Evolutionary conservation across 1,140 invertebrate species (phyloP), one percentile per base, ranked within the genome.

Genomic region (Amyelois transitella): DNA sequence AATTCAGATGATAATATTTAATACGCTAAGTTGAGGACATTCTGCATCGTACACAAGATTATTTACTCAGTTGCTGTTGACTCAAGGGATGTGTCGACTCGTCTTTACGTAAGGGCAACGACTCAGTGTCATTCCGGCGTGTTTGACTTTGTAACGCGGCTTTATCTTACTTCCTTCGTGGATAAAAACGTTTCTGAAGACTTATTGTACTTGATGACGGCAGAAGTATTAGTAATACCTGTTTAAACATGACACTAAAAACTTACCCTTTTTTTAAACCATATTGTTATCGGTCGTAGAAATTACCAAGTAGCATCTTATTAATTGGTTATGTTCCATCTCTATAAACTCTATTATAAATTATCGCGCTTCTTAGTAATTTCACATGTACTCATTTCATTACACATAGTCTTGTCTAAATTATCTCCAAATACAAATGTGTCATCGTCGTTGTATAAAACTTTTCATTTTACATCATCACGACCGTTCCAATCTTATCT

Each of bases 41-140:
- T 48, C 45, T 20, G 45, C 43, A 21, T 38, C 17, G 32, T 38
- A 38, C 32, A 38, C 32, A 45, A 7, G 43, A 7, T 0, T 48
- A 21, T 48, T 48, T 19, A 48, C 45, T 21, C 45, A 48, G 45
- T 48, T 48, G 45, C 18, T 48, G 20, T 48, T 48, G 45, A 21
- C 17, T 48, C n/a, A 21, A 21, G 14, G 45, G 45, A 21, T 48
- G 20, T 21, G 19, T 48, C 18, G 45, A 48, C 45, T 14, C 19
- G 45, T 5, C 18, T 19, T 48, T 48, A 45, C 18, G 8, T 20
- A 3, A 19, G 45, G 45, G 18, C 45, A 21, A 48, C 20, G 45
- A 48, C 45, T 21, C 20, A 48, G n/a, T 21, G 45, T 48, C 43
- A 45, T 17, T 7, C 32, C 2, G 10, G 32, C 32, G 6, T 48